Percentiles rank a stretch among this genome's conserved stretches.
phyloP scores from a whole-genome alignment of 2,113 vertebrate species.

The Salvator merianae region DNA sequence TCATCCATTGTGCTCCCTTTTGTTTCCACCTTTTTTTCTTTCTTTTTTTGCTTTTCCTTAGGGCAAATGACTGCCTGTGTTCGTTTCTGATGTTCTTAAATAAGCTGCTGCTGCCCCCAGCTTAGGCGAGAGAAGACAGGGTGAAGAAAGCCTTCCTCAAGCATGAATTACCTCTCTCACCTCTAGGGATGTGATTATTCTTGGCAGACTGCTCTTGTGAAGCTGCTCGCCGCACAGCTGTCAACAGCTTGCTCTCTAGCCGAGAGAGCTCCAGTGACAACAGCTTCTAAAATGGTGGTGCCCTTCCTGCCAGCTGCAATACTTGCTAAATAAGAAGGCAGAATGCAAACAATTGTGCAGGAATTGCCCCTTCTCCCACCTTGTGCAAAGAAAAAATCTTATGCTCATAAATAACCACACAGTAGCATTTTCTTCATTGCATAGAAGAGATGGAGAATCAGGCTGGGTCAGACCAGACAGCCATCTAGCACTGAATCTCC shows the following conservation, averaged over 20 bases:
- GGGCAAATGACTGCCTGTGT: neutral
- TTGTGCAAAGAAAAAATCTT: no score
- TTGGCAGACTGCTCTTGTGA: neutral
- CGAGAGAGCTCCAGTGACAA: neutral
- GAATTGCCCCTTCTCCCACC: fast-evolving
- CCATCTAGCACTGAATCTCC: no score
- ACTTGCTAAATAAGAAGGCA: conserved; percentile 29
- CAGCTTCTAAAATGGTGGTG: conserved; percentile 16
- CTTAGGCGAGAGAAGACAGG: conserved; percentile 18
- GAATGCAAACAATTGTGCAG: neutral
- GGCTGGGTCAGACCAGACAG: no score
- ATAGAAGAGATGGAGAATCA: no score
- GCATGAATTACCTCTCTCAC: conserved; percentile 39
- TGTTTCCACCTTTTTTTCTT: neutral
- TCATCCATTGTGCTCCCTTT: no score
- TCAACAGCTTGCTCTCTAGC: neutral
- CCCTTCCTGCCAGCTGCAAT: conserved; percentile 35
- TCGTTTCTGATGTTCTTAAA: conserved; percentile 29
- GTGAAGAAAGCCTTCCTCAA: conserved; percentile 19
- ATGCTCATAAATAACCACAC: no score
- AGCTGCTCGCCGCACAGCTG: conserved; percentile 10
- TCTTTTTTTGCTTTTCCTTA: neutral
- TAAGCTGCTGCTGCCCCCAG: conserved; percentile 35
- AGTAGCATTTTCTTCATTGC: no score
- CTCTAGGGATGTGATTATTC: conserved; percentile 41